Evolutionary conservation across 1,140 invertebrate species (phyloP).

Genomic region (Elysia chlorotica): DNA sequence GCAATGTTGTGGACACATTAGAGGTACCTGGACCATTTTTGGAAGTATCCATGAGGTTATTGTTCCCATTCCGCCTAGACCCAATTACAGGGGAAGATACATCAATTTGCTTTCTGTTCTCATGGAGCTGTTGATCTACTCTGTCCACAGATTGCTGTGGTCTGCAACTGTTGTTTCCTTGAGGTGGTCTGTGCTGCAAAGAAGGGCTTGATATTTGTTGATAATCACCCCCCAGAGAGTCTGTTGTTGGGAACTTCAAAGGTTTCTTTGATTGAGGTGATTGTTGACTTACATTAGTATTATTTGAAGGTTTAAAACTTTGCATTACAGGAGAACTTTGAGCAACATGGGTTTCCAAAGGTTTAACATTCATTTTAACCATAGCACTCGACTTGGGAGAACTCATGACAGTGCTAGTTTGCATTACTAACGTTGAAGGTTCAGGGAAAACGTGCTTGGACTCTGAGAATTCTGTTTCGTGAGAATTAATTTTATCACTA

Average conservation of each 20-base stretch:
- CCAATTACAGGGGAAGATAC: conserved; percentile 3
- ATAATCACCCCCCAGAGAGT: no score
- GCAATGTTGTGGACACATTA: no score
- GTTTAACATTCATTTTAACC: conserved; percentile 10
- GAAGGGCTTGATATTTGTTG: background rate
- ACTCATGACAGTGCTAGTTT: background rate
- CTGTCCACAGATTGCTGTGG: conserved; percentile 18
- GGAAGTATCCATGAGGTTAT: no score
- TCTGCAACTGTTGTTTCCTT: no score
- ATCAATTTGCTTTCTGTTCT: conserved; percentile 23
- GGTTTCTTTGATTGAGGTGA: no score
- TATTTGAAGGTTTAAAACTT: conserved; percentile 6
- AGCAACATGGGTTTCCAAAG: conserved; percentile 8
- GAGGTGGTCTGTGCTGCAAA: background rate
- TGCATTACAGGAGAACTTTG: conserved; percentile 9
- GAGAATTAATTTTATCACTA: no score
- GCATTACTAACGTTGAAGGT: background rate
- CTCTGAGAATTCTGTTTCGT: background rate
- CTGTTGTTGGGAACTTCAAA: no score
- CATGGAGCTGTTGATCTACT: conserved; percentile 18
- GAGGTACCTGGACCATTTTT: no score
- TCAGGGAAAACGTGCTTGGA: conserved; percentile 2
- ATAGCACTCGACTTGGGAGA: conserved; percentile 7
- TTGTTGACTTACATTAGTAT: no score
- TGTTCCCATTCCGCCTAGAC: no score